Conservation (phyloP, 2,113 vertebrate species). For the Eubucco bourcierii region DNA sequence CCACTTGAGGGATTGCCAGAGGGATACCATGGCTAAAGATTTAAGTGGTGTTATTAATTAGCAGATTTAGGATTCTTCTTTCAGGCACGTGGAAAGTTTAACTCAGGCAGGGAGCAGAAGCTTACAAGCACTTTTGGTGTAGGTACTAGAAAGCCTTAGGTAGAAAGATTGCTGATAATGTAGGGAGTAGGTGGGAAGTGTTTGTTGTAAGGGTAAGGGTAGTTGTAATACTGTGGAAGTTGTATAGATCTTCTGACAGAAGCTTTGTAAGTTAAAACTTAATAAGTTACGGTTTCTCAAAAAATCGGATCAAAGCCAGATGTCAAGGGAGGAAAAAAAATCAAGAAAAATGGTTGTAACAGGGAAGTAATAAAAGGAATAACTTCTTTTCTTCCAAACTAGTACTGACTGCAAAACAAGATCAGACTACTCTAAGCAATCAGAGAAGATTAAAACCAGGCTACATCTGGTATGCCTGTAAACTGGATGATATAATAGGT, state of each 20-base stretch:
- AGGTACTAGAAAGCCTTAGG: neutral
- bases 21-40: neutral
- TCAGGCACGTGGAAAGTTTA: neutral
- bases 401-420: neutral
- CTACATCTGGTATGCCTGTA: neutral
- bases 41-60: neutral
- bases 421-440: constrained; percentile 9
- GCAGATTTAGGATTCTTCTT: neutral
- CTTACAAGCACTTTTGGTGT: neutral
- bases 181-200: neutral
- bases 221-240: neutral
- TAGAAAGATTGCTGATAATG: neutral
- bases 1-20: neutral
- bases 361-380: neutral
- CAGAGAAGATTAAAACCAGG: constrained; percentile 11
- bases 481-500: constrained; percentile 18
- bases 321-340: neutral
- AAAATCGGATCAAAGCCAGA: constrained; percentile 7
- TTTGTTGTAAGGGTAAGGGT: neutral
- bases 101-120: neutral
- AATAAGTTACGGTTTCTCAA: neutral
- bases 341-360: constrained; percentile 38
- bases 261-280: neutral
- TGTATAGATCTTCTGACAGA: neutral
- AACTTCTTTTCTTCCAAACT: constrained; percentile 16